phyloP scores from a whole-genome alignment of 2,888 invertebrate genomes.

The Cerceris ruficornis region DNA sequence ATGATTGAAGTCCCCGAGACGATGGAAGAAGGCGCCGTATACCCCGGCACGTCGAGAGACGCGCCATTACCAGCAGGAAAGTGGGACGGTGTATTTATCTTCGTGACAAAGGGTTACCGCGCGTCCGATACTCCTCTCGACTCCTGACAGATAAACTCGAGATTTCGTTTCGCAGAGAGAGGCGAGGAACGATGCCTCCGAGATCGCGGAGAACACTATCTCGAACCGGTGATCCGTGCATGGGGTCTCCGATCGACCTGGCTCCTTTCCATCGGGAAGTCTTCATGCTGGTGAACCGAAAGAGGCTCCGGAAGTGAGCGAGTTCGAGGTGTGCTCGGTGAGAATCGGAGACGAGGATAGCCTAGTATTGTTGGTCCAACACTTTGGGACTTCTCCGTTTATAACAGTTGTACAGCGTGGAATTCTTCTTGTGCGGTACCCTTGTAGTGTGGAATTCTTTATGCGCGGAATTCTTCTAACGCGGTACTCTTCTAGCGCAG shows the following conservation, averaged over 20 bases:
- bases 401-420: too few species aligned
- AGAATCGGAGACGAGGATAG: too few species aligned
- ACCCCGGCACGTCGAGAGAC: constrained; percentile 28
- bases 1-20: constrained; percentile 61
- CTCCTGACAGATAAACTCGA: neutral
- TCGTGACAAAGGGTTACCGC: constrained; percentile 51
- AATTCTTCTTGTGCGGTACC: too few species aligned
- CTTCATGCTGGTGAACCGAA: too few species aligned
- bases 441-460: too few species aligned
- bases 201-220: neutral
- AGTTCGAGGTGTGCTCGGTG: too few species aligned
- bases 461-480: too few species aligned
- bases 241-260: neutral
- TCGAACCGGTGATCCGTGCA: neutral
- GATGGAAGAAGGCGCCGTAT: constrained; percentile 23
- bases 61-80: constrained; percentile 46
- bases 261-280: too few species aligned
- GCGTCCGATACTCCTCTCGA: constrained; percentile 4
- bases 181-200: neutral
- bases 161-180: neutral
- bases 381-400: too few species aligned
- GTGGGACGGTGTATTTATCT: constrained; percentile 56
- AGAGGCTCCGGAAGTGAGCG: too few species aligned
- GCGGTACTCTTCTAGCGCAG: too few species aligned
- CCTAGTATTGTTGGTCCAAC: too few species aligned